Conservation (phyloP, 1,140 invertebrate genomes). For the Capitella teleta region DNA sequence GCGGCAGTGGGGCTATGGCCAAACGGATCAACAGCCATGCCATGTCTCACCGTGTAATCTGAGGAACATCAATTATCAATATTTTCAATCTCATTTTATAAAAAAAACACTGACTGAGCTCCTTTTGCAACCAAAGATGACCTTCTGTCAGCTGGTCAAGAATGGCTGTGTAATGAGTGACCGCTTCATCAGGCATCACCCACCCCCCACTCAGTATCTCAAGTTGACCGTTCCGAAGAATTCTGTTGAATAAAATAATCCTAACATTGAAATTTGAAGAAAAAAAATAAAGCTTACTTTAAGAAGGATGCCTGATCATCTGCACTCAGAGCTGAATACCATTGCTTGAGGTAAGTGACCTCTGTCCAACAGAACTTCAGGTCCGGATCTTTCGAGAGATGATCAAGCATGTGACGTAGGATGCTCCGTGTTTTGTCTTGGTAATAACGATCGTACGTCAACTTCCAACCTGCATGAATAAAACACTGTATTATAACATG, state of each 20-base stretch:
- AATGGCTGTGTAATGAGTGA: conserved; percentile 80
- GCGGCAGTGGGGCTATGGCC: conserved; percentile 76
- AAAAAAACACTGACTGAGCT: conserved; percentile 53
- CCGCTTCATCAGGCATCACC: conserved; percentile 95
- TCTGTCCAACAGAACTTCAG: no score
- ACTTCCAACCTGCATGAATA: no score
- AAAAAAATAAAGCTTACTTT: background rate
- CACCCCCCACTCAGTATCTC: conserved; percentile 90
- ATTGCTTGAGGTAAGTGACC: no score
- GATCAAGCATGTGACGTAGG: no score
- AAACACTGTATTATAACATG: no score
- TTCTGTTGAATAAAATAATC: conserved; percentile 2
- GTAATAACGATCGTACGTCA: no score
- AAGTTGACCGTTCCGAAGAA: conserved; percentile 52
- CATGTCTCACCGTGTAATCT: background rate
- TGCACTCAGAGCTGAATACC: no score
- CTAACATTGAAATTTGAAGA: background rate
- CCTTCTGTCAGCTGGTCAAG: conserved; percentile 85
- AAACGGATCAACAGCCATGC: conserved; percentile 89
- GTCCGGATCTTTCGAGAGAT: no score
- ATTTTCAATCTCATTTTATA: background rate
- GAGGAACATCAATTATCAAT: background rate
- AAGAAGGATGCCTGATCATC: background rate
- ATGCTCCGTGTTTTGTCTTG: no score
- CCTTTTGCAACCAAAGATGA: conserved; percentile 82